These are phyloP conservation scores for Panurus biarmicus DNA, from an alignment of 2,113 vertebrate species.

Conservation along the genomic window DNA sequence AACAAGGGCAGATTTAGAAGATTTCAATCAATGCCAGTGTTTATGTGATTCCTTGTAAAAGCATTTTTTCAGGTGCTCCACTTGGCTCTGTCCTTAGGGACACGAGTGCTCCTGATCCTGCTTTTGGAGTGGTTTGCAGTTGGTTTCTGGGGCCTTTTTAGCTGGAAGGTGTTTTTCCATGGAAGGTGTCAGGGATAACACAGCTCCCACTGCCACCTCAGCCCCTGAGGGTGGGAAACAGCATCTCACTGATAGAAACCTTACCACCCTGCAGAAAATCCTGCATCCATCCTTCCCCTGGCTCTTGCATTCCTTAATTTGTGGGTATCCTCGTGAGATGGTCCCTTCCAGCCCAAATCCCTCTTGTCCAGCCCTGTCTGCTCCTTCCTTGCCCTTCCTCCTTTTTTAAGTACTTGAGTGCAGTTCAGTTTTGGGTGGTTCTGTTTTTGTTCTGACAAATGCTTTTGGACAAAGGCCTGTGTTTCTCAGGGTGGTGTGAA, in stretches of 20 bases:
- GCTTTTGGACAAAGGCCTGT: neutral
- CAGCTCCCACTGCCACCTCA: neutral
- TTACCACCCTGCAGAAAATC: neutral
- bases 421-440: neutral
- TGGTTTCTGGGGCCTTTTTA: accelerated
- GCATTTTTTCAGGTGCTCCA: neutral
- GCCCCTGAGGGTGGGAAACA: neutral
- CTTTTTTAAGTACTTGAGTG: neutral
- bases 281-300: neutral
- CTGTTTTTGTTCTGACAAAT: conserved; percentile 42
- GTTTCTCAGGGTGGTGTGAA: neutral
- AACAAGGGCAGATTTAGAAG: neutral
- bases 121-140: neutral
- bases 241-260: neutral
- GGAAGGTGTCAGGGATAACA: accelerated
- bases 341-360: neutral
- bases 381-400: neutral
- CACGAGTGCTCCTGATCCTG: accelerated
- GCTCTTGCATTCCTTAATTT: accelerated
- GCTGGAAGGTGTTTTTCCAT: neutral
- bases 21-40: no score
- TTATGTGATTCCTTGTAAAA: neutral
- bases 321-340: accelerated
- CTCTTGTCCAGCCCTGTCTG: neutral
- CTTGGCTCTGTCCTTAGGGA: neutral